Evolutionary conservation across 2,797 vertebrate genomes (phyloP).

Genomic region (Manis pentadactyla): DNA sequence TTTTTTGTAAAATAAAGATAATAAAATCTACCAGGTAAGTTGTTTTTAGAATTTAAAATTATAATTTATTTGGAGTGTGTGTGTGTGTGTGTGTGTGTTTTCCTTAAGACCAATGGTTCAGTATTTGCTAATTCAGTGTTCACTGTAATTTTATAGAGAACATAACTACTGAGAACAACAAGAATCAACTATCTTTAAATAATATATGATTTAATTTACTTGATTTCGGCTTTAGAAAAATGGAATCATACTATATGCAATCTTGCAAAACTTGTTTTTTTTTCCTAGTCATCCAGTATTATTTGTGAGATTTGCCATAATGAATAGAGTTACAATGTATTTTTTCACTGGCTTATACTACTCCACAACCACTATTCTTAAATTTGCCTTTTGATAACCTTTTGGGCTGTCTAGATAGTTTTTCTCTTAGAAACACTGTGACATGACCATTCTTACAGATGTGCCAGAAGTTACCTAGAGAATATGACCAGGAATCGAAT

Average conservation of each 20-base stretch:
- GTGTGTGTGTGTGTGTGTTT: background rate
- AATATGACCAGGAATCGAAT: background rate
- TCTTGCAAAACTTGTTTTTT: background rate
- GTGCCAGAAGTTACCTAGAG: background rate
- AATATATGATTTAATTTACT: background rate
- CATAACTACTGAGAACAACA: background rate
- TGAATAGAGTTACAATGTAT: background rate
- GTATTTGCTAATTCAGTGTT: background rate
- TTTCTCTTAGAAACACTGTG: background rate
- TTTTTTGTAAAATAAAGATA: background rate
- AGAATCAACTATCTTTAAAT: background rate
- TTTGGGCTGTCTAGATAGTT: background rate
- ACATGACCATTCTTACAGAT: background rate
- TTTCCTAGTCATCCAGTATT: background rate
- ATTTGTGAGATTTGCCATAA: background rate
- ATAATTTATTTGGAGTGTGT: background rate
- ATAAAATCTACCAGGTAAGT: background rate
- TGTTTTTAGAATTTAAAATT: background rate
- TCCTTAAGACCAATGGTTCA: background rate
- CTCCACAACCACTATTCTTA: background rate
- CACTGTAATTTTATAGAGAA: background rate
- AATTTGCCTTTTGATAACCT: background rate
- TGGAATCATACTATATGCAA: background rate
- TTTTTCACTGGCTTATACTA: background rate
- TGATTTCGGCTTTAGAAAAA: constrained; percentile 7